Conservation (phyloP, 2,888 invertebrate species). For the Drosophila dives region DNA sequence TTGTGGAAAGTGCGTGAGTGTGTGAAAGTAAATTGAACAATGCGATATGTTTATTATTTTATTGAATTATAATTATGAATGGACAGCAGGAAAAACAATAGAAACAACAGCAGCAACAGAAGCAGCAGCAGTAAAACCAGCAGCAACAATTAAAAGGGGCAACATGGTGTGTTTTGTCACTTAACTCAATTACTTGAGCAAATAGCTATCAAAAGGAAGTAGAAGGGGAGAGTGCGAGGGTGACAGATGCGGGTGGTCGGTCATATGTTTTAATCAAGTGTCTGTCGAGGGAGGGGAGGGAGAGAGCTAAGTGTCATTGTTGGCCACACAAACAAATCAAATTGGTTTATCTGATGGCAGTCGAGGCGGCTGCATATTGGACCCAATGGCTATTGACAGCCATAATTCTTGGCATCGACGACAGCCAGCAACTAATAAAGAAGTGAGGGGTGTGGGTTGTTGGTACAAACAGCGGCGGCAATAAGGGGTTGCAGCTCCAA, state of each 20-base stretch:
- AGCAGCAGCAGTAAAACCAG: not conserved
- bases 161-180: conserved; percentile 51
- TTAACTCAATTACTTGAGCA: conserved; percentile 68
- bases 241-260: conserved; percentile 21
- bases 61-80: conserved; percentile 78
- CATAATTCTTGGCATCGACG: conserved; percentile 67
- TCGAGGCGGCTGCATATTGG: conserved; percentile 30
- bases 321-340: conserved; percentile 60
- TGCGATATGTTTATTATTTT: conserved; percentile 78
- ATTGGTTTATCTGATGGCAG: conserved; percentile 59
- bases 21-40: conserved; percentile 75
- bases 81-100: conserved; percentile 41
- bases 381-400: conserved; percentile 60
- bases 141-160: conserved; percentile 26
- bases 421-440: conserved; percentile 66
- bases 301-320: not conserved
- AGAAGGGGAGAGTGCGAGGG: not conserved
- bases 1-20: conserved; percentile 58
- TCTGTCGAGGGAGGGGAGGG: not conserved
- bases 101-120: not conserved
- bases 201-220: conserved; percentile 35
- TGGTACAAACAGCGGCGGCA: conserved; percentile 33
- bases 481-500: conserved; percentile 36
- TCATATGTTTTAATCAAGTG: conserved; percentile 59
- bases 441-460: not conserved